A percentile compares a stretch with the other conserved stretches of the same genome.
Conservation (phyloP, 2,888 invertebrate genomes). For the Pyrrhia umbra region DNA sequence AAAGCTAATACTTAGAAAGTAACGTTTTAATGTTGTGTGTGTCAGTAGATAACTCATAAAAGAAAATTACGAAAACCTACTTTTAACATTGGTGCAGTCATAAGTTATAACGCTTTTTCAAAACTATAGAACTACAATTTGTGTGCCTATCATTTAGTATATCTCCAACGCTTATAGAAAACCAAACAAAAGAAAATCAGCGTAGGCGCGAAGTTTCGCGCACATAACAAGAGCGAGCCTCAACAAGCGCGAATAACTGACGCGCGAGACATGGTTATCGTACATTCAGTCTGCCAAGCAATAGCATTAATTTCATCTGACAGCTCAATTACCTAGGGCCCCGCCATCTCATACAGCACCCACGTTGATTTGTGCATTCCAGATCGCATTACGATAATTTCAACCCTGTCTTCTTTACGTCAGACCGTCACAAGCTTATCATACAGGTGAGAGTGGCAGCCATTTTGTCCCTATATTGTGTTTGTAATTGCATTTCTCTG, state of each 20-base stretch:
- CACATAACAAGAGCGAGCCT: constrained; percentile 56
- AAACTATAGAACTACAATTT: too few species aligned
- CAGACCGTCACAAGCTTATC: constrained; percentile 70
- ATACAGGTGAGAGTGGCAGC: constrained; percentile 63
- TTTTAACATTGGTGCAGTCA: too few species aligned
- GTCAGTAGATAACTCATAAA: too few species aligned
- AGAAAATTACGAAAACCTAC: too few species aligned
- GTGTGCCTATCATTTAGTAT: not conserved
- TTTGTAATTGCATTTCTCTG: constrained; percentile 72
- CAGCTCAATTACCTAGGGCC: constrained; percentile 83
- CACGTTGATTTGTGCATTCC: constrained; percentile 72
- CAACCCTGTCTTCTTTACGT: constrained; percentile 69
- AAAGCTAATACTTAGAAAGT: too few species aligned
- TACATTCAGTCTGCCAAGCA: constrained; percentile 66
- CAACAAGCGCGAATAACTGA: constrained; percentile 75
- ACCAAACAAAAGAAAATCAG: constrained; percentile 14
- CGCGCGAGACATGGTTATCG: constrained; percentile 56
- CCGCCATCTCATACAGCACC: constrained; percentile 54
- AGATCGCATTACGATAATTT: constrained; percentile 72
- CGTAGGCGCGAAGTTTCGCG: constrained; percentile 52
- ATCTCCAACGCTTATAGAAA: not conserved
- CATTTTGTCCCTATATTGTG: constrained; percentile 68
- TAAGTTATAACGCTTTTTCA: too few species aligned
- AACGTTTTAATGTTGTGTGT: too few species aligned
- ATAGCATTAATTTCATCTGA: constrained; percentile 83